phyloP scores from a whole-genome alignment of 2,888 invertebrate species.

The Ophion slaviceki region DNA sequence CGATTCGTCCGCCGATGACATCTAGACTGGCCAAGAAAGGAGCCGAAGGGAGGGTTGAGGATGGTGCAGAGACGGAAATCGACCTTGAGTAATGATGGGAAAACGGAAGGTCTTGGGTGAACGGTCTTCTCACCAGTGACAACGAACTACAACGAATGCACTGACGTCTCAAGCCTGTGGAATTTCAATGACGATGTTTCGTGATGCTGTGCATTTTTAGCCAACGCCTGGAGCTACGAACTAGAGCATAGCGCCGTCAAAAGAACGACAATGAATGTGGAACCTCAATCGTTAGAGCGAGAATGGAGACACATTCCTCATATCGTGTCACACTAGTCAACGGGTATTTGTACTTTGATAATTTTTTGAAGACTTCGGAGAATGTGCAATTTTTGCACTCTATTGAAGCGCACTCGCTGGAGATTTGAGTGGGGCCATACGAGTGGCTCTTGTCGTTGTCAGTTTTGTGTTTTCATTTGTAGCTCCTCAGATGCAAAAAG shows the following conservation, averaged over 20 bases:
- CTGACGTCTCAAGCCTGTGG: slow-evolving; percentile 46
- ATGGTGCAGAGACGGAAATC: not conserved
- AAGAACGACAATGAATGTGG: slow-evolving; percentile 1
- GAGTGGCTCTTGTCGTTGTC: too few species aligned
- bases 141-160: slow-evolving; percentile 49
- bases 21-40: too few species aligned
- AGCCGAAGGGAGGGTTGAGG: not conserved
- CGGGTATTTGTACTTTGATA: slow-evolving; percentile 50
- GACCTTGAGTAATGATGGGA: not conserved
- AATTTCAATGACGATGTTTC: slow-evolving; percentile 47
- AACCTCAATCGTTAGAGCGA: not conserved
- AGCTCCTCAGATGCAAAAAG: too few species aligned
- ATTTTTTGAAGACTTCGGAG: slow-evolving; percentile 18
- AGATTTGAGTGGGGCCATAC: too few species aligned
- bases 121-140: slow-evolving; percentile 14
- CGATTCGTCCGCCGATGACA: not conserved
- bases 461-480: too few species aligned
- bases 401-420: too few species aligned
- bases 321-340: slow-evolving; percentile 19
- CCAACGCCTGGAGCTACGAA: slow-evolving; percentile 43
- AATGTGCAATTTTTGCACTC: too few species aligned
- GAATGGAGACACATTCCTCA: slow-evolving; percentile 13
- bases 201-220: slow-evolving; percentile 55
- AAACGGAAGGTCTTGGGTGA: slow-evolving; percentile 9
- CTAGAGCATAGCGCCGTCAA: slow-evolving; percentile 27